Evolutionary conservation across 1,140 invertebrate species (phyloP), one percentile per base, ranked within the genome.

Genomic region (Aphelenchoides besseyi): DNA sequence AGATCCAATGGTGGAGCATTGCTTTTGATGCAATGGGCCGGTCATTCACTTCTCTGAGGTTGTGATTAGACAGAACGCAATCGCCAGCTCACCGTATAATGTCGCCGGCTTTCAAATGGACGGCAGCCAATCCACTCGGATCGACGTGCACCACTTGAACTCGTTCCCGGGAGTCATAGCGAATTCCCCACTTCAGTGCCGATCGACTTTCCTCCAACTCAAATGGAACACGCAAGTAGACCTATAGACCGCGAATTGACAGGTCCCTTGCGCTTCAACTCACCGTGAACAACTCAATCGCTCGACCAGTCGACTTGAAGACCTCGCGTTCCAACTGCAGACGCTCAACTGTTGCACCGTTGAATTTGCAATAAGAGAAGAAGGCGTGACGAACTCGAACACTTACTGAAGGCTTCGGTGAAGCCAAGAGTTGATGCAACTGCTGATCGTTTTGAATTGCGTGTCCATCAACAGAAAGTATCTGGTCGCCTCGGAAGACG

Each of bases 161-260:
- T 3, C 70, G 72, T 72, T 71, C 70, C 23, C 70, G 70, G 70
- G 70, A 69, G 29, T 71, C 70, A 41, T 71, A 71, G 16, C 30
- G 68, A 16, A 69, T 36, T 26, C 33, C 2, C 53, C 36, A 48
- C 29, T 63, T 23, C 2, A 69, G 61, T 12, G 63, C 52, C 18
- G 64, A 53, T 23, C 23, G 35, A 35, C 23, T 69, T 67, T 69
- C 41, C n/a, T 61, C 59, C 59, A 30, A 36, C 2, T 61, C 59
- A n/a, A n/a, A n/a, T 1, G 59, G 59, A 26, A 61, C 28, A 28
- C 28, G n/a, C 1, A 30, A 26, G 26, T n/a, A 18, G 2, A 61
- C n/a, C 41, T 48, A 23, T 12, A 48, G 23, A 55, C n/a, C n/a
- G n/a, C n/a, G n/a, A n/a, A n/a, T 62, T 62, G 30, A 29, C 18